These are phyloP conservation scores for Allophyes oxyacanthae DNA, from an alignment of 2,888 invertebrate genomes.

Conservation along the genomic window DNA sequence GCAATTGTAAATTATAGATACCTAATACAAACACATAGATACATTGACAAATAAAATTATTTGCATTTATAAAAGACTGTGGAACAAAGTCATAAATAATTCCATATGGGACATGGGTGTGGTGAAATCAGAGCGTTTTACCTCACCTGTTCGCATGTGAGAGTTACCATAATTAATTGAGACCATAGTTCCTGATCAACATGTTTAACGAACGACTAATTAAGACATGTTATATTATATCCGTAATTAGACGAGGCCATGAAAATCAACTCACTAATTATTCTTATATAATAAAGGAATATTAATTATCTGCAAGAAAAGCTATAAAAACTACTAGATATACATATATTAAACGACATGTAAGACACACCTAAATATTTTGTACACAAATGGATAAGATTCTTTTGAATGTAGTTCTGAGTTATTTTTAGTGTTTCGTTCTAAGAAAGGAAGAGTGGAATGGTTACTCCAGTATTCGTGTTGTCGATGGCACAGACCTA, in stretches of 20 bases:
- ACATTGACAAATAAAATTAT: too few relatives aligned
- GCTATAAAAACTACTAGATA: background rate
- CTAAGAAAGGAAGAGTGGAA: constrained; percentile 22
- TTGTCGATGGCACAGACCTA: constrained; percentile 9
- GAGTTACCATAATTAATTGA: constrained; percentile 32
- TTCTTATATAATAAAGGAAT: constrained; percentile 30
- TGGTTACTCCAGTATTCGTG: background rate
- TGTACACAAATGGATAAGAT: constrained; percentile 18
- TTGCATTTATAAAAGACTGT: too few relatives aligned
- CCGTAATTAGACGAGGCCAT: constrained; percentile 37
- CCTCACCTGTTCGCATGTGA: constrained; percentile 23
- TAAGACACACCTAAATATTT: constrained; percentile 26
- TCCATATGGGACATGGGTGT: too few relatives aligned
- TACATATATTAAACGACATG: too few relatives aligned
- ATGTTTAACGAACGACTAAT: constrained; percentile 21
- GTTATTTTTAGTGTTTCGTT: constrained; percentile 11
- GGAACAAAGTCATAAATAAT: constrained; percentile 7
- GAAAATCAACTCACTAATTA: constrained; percentile 8
- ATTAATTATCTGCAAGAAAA: too few relatives aligned
- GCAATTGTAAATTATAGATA: too few relatives aligned
- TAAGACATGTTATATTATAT: constrained; percentile 19
- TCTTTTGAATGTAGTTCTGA: constrained; percentile 15
- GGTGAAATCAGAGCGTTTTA: constrained; percentile 31
- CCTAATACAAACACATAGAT: too few relatives aligned
- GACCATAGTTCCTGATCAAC: constrained; percentile 47